Percentiles rank a stretch among this genome's conserved stretches.
These are phyloP conservation scores for Heliconius sara DNA, from an alignment of 2,888 invertebrate species.

Conservation along the genomic window DNA sequence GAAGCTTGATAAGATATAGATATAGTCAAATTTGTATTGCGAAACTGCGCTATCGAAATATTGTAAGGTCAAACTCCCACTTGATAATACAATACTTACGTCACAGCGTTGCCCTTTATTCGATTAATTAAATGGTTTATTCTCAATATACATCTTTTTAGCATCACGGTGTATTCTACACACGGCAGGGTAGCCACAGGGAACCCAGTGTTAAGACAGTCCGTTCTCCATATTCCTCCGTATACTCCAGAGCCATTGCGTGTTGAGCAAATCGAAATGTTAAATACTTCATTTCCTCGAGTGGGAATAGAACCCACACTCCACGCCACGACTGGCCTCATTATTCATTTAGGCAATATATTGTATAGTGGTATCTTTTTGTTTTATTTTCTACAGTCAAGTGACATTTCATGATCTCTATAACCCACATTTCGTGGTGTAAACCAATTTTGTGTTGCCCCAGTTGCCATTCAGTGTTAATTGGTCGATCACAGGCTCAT, in stretches of 20 bases:
- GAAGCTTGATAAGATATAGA: slow-evolving; percentile 44
- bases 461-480: slow-evolving; percentile 54
- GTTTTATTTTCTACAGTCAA: neutral
- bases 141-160: too few relatives aligned
- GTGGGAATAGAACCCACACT: too few relatives aligned
- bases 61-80: slow-evolving; percentile 43
- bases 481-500: slow-evolving; percentile 57
- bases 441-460: slow-evolving; percentile 22
- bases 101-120: slow-evolving; percentile 22
- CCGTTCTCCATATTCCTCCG: too few relatives aligned
- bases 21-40: slow-evolving; percentile 43
- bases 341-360: too few relatives aligned
- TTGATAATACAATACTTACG: slow-evolving; percentile 34
- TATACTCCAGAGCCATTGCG: too few relatives aligned
- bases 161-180: neutral
- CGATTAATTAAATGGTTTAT: too few relatives aligned
- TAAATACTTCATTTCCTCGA: too few relatives aligned
- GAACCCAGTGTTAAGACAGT: too few relatives aligned
- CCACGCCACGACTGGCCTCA: neutral
- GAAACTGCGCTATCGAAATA: slow-evolving; percentile 42
- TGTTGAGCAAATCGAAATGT: too few relatives aligned
- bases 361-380: neutral
- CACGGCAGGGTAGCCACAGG: too few relatives aligned
- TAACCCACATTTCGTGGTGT: neutral
- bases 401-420: neutral